Conservation (phyloP, 1,140 invertebrate species). For the Solenopsis fugax region DNA sequence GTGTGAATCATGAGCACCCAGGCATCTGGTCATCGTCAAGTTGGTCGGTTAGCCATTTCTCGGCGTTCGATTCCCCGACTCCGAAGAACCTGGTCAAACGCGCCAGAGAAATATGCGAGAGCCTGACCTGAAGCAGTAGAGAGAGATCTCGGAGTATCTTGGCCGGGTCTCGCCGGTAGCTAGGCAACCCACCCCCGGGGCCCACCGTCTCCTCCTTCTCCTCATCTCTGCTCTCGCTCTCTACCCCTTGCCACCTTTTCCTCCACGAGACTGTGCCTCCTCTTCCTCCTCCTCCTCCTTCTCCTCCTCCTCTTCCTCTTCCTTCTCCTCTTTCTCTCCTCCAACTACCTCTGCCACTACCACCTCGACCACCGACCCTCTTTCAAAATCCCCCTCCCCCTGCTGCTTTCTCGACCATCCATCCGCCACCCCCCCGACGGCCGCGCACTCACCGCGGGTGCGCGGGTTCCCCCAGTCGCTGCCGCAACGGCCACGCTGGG, state of each 20-base stretch:
- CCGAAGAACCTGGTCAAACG: conserved; percentile 70
- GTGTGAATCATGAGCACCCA: conserved; percentile 14
- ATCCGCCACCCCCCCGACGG: conserved; percentile 53
- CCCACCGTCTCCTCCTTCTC: conserved; percentile 78
- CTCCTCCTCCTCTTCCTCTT: conserved; percentile 59
- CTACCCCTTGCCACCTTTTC: conserved; percentile 79
- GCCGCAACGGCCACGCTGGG: conserved; percentile 86
- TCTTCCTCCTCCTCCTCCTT: conserved; percentile 62
- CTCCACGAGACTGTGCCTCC: conserved; percentile 77
- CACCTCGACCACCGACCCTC: conserved; percentile 81
- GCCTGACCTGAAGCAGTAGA: conserved; percentile 69
- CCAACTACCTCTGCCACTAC: conserved; percentile 66
- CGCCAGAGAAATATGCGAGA: conserved; percentile 72
- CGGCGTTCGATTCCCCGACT: conserved; percentile 50
- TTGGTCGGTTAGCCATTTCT: conserved; percentile 60
- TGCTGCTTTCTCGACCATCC: conserved; percentile 73
- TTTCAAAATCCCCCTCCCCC: conserved; percentile 83
- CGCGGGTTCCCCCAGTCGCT: conserved; percentile 84
- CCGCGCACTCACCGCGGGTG: conserved; percentile 80
- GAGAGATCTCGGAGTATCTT: conserved; percentile 86
- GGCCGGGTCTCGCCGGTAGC: conserved; percentile 86
- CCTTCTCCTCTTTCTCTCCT: conserved; percentile 61
- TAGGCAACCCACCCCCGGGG: conserved; percentile 85
- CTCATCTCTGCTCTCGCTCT: conserved; percentile 72
- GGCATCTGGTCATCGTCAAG: conserved; percentile 17